Conservation (phyloP, 2,888 invertebrate species). For the Yponomeuta evonymella region DNA sequence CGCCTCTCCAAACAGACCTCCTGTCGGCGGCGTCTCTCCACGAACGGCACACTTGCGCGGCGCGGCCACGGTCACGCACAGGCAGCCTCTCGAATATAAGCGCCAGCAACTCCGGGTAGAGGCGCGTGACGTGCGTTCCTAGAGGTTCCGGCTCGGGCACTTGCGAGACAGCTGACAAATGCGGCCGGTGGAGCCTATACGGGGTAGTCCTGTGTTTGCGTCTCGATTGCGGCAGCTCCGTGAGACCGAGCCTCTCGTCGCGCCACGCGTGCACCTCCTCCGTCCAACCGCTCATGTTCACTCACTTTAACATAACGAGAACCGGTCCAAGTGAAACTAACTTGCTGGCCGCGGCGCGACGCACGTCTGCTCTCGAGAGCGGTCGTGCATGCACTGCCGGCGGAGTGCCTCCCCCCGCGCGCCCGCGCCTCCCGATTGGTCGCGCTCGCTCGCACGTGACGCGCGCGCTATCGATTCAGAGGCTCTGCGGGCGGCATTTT, state of each 20-base stretch:
- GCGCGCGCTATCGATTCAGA: slow-evolving; percentile 85
- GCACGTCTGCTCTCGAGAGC: slow-evolving; percentile 43
- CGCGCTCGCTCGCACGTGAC: slow-evolving; percentile 79
- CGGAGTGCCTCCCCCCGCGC: slow-evolving; percentile 44
- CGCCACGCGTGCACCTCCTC: slow-evolving; percentile 70
- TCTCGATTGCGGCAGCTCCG: slow-evolving; percentile 67
- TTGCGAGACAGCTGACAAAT: slow-evolving; percentile 64
- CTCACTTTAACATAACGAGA: slow-evolving; percentile 53
- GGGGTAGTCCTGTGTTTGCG: slow-evolving; percentile 78
- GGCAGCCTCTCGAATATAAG: slow-evolving; percentile 94
- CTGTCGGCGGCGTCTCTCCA: slow-evolving; percentile 96
- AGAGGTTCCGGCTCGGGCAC: slow-evolving; percentile 62
- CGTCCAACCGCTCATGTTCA: slow-evolving; percentile 70
- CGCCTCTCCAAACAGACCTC: slow-evolving; percentile 95
- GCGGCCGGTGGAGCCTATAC: slow-evolving; percentile 81
- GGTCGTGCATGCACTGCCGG: slow-evolving; percentile 60
- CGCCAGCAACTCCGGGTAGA: slow-evolving; percentile 94
- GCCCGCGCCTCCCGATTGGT: slow-evolving; percentile 64
- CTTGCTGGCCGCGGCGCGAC: slow-evolving; percentile 28
- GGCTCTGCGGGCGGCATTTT: slow-evolving; percentile 87
- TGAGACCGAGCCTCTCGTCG: slow-evolving; percentile 64
- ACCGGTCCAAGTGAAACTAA: slow-evolving; percentile 61
- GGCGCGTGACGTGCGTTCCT: slow-evolving; percentile 87
- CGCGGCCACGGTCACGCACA: slow-evolving; percentile 91
- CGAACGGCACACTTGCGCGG: slow-evolving; percentile 90